These are phyloP conservation scores for Rhinichthys klamathensis DNA, from an alignment of 2,113 vertebrate species.

Conservation along the genomic window DNA sequence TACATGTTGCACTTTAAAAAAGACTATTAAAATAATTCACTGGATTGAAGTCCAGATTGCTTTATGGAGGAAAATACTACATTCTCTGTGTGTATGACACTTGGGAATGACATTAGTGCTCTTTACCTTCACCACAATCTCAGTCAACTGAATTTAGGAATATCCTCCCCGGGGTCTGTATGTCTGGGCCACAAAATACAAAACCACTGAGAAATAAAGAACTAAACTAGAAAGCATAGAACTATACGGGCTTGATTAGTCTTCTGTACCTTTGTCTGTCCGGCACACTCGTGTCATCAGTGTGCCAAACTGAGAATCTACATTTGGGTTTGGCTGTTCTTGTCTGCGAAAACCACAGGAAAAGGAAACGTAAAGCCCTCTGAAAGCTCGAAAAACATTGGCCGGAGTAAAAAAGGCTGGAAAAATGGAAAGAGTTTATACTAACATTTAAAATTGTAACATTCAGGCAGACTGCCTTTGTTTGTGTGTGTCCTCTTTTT, in stretches of 20 bases:
- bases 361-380: conserved; percentile 76
- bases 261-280: conserved; percentile 76
- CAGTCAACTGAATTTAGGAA: conserved; percentile 56
- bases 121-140: conserved; percentile 65
- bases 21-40: too few relatives aligned
- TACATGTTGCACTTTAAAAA: too few relatives aligned
- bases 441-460: conserved; percentile 7
- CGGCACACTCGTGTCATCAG: conserved; percentile 67
- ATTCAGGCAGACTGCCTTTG: not conserved
- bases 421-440: conserved; percentile 66
- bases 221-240: too few relatives aligned
- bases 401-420: conserved; percentile 71
- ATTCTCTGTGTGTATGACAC: conserved; percentile 48
- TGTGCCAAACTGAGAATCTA: conserved; percentile 77
- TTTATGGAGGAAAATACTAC: too few relatives aligned
- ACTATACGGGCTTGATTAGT: conserved; percentile 77
- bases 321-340: conserved; percentile 81
- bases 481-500: not conserved
- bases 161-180: conserved; percentile 77
- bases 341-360: conserved; percentile 78
- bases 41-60: too few relatives aligned
- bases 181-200: conserved; percentile 76
- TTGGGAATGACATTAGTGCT: conserved; percentile 74
- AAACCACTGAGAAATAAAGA: conserved; percentile 75
- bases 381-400: conserved; percentile 76